phyloP scores from a whole-genome alignment of 2,113 vertebrate species.

The Raphicerus campestris region DNA sequence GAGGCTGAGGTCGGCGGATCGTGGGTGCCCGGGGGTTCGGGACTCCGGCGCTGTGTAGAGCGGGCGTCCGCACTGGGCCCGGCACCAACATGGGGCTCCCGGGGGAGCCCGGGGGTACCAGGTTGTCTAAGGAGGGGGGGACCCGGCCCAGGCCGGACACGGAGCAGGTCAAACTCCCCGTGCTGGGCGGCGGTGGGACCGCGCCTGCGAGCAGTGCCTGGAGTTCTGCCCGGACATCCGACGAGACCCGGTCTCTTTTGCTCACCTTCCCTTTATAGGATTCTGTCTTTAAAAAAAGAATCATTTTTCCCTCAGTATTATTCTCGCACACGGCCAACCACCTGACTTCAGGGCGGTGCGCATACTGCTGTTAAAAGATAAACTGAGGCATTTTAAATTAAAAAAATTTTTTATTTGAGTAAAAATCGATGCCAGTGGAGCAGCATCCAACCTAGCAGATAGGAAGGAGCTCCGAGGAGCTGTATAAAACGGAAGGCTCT shows the following conservation, averaged over 20 bases:
- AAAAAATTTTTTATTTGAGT: background rate
- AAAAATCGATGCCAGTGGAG: background rate
- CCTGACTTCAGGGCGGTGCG: background rate
- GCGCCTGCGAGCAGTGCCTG: background rate
- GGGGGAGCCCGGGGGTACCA: background rate
- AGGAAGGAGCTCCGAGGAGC: background rate
- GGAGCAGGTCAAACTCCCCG: conserved; percentile 26
- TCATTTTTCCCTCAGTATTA: background rate
- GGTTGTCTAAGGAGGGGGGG: conserved; percentile 37
- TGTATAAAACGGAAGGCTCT: background rate
- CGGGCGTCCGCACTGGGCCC: background rate
- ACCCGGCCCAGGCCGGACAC: conserved; percentile 2
- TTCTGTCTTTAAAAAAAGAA: background rate
- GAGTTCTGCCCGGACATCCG: background rate
- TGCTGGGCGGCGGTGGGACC: background rate
- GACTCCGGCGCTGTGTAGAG: background rate
- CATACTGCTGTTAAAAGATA: background rate
- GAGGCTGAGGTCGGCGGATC: background rate
- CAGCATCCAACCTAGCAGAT: background rate
- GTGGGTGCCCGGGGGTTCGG: background rate
- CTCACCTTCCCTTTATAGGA: background rate
- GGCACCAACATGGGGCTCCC: background rate
- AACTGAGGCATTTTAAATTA: background rate
- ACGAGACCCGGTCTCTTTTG: conserved; percentile 14
- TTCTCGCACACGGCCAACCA: background rate